Evolutionary conservation across 2,113 vertebrate genomes (phyloP).

Genomic region (Oceanodroma tethys): DNA sequence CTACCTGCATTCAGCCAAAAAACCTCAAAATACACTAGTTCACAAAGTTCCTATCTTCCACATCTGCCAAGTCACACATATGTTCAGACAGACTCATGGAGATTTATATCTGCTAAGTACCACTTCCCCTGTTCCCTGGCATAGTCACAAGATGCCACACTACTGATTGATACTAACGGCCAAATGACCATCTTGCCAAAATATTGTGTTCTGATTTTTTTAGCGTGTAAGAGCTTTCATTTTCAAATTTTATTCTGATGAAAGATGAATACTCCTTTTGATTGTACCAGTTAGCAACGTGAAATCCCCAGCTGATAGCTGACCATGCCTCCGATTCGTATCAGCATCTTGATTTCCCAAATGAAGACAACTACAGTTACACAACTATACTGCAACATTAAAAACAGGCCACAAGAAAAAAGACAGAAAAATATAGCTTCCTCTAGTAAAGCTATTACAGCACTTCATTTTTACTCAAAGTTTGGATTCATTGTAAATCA

Average conservation of each 20-base stretch:
- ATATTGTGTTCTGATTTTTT: neutral
- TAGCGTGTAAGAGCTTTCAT: neutral
- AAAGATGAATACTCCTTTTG: neutral
- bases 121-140: neutral
- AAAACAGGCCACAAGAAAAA: neutral
- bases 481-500: neutral
- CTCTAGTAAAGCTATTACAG: neutral
- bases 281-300: neutral
- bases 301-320: neutral
- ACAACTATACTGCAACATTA: neutral
- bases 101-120: neutral
- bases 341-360: neutral
- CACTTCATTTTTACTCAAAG: neutral
- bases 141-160: neutral
- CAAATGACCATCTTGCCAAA: neutral
- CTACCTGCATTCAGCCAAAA: neutral
- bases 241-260: neutral
- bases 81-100: neutral
- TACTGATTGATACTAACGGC: neutral
- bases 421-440: neutral
- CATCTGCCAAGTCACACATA: neutral
- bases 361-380: neutral
- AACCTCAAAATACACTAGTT: neutral
- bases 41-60: neutral
- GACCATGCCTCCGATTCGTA: neutral